phyloP scores from a whole-genome alignment of 2,113 vertebrate genomes.

The Anarrhichthys ocellatus region DNA sequence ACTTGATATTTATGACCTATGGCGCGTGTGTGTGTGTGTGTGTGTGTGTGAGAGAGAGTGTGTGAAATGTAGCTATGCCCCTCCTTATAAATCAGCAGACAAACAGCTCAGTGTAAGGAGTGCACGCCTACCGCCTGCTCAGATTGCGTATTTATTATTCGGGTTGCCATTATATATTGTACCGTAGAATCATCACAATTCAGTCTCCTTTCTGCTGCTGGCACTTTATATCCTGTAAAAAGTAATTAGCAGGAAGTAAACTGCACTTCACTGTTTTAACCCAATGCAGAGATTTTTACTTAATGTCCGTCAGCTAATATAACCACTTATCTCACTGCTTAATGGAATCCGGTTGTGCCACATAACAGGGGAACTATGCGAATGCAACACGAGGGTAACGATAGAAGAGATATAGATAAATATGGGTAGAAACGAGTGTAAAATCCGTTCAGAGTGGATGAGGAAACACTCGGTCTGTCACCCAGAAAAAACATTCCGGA shows the following conservation, averaged over 20 bases:
- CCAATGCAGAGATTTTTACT: not conserved
- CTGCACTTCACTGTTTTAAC: not conserved
- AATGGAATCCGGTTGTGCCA: not conserved
- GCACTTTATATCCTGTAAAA: not conserved
- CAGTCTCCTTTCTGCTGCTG: not conserved
- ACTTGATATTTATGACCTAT: not conserved
- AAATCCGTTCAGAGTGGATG: not conserved
- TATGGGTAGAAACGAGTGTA: accelerated
- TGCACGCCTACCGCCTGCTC: conserved; percentile 13
- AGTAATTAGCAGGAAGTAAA: not conserved
- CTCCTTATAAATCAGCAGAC: conserved; percentile 27
- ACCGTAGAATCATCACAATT: not conserved
- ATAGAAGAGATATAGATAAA: too few relatives aligned
- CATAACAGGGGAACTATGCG: accelerated
- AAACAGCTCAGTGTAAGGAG: not conserved
- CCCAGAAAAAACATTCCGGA: conserved; percentile 30
- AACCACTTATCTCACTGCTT: not conserved
- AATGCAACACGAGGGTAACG: not conserved
- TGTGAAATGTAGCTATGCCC: not conserved
- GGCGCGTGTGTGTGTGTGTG: not conserved
- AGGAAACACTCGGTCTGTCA: conserved; percentile 24
- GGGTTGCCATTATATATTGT: conserved; percentile 21
- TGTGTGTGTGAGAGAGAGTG: not conserved
- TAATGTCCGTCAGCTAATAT: not conserved
- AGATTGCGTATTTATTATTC: not conserved